Evolutionary conservation across 2,113 vertebrate species (phyloP), one percentile per base, ranked within the genome.

Genomic region (Petaurus breviceps): DNA sequence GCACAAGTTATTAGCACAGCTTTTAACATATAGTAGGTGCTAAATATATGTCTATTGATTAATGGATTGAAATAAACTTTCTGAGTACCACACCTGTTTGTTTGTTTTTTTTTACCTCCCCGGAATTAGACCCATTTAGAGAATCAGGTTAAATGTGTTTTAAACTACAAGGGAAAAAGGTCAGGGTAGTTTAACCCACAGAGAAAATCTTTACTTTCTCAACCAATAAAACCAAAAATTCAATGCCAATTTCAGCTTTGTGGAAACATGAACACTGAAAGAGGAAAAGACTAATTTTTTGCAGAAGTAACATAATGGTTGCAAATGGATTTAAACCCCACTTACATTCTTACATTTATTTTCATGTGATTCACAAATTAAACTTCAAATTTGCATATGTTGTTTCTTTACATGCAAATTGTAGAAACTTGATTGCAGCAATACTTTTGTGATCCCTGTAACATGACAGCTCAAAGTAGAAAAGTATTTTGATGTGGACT

Each of bases 341-440:
- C 2, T 95, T 84, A 43, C 68, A 43, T 84, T 84, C 37, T 89
- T 96, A 55, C 90, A 94, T 95, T 25, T 95, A 96, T 97, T 97
- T 96, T 77, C 90, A 95, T 96, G 23, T 46, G 23, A 94, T 94
- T 97, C 95, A 94, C 95, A 97, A 92, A 96, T 96, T 95, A 95
- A 93, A 77, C 47, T 97, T 93, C 31, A 28, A n/a, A 53, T 94
- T 54, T 94, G 49, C 47, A 93, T 97, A 51, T 50, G 95, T 92
- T 92, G 92, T 96, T 95, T 95, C 91, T 95, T 96, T 95, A 51
- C 47, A 93, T 4, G 90, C n/a, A 93, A 11, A 2, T 90, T 93
- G 37, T 50, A 12, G 93, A 96, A 92, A 51, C 77, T 96, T 92
- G 90, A 93, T 92, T 93, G 90, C 90, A 92, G 96, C 68, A 92